Conservation (phyloP, 2,797 vertebrate species). For the Tadarida brasiliensis region DNA sequence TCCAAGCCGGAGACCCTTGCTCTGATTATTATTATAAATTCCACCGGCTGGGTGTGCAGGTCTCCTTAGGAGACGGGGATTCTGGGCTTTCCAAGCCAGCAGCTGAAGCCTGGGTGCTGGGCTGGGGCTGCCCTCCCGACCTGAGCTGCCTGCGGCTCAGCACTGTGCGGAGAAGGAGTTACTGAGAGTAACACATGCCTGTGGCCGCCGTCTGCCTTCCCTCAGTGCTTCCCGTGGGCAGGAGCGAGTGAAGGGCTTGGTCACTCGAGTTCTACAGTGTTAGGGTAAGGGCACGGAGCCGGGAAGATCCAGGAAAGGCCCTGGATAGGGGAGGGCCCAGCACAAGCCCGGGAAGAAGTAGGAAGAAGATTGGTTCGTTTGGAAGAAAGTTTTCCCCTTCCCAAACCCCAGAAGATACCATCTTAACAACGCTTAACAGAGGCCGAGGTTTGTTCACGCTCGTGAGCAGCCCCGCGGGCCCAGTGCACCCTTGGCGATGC, state of each 20-base stretch:
- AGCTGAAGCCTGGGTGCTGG: not conserved
- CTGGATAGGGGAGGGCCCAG: too few relatives aligned
- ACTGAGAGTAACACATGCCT: not conserved
- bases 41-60: not conserved
- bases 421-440: too few relatives aligned
- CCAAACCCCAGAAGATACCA: too few relatives aligned
- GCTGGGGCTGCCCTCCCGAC: not conserved
- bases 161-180: accelerated
- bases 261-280: not conserved
- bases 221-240: not conserved
- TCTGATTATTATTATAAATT: not conserved
- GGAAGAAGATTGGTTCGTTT: too few relatives aligned
- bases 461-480: too few relatives aligned
- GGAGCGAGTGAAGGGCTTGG: not conserved
- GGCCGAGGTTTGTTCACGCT: too few relatives aligned
- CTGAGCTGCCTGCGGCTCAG: accelerated
- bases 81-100: not conserved
- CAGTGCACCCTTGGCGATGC: too few relatives aligned
- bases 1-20: not conserved
- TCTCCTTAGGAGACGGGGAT: not conserved
- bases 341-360: too few relatives aligned
- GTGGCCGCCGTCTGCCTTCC: not conserved
- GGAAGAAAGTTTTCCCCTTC: too few relatives aligned
- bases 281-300: too few relatives aligned
- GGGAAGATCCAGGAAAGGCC: too few relatives aligned